These are phyloP conservation scores for Papilio gigon DNA, from an alignment of 2,888 invertebrate genomes.

Conservation along the genomic window DNA sequence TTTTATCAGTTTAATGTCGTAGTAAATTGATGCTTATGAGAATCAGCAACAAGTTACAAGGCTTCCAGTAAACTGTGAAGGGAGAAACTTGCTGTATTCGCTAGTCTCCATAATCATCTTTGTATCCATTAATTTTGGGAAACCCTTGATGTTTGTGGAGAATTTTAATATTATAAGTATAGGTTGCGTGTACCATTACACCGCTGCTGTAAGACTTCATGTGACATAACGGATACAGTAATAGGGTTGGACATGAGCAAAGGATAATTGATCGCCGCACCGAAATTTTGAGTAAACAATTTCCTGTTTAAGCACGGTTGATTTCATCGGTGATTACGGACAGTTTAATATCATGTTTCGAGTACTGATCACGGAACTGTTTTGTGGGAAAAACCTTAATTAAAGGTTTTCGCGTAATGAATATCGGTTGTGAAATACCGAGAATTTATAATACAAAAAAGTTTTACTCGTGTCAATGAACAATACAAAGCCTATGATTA, in stretches of 20 bases:
- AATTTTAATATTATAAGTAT: conserved; percentile 1
- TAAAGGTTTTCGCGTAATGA: conserved; percentile 16
- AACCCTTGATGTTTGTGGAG: not conserved
- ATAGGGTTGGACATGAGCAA: conserved; percentile 14
- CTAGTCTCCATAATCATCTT: not conserved
- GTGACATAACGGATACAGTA: conserved; percentile 11
- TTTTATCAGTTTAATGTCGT: too few relatives aligned
- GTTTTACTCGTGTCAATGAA: not conserved
- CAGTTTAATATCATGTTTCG: conserved; percentile 4
- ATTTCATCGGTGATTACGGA: conserved; percentile 12
- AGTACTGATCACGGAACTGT: not conserved
- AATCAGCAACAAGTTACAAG: too few relatives aligned
- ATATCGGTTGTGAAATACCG: conserved; percentile 6
- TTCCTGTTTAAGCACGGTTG: conserved; percentile 13
- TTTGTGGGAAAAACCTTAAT: conserved; percentile 13
- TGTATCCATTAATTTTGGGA: not conserved
- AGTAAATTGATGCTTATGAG: too few relatives aligned
- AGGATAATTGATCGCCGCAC: conserved; percentile 9
- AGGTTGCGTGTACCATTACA: not conserved
- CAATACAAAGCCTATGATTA: not conserved
- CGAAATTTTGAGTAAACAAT: conserved; percentile 27
- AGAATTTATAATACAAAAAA: not conserved
- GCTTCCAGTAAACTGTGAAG: too few relatives aligned
- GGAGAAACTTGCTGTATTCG: too few relatives aligned
- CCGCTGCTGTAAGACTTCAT: conserved; percentile 7